Conservation (phyloP, 2,113 vertebrate species). For the Dipodomys ordii region DNA sequence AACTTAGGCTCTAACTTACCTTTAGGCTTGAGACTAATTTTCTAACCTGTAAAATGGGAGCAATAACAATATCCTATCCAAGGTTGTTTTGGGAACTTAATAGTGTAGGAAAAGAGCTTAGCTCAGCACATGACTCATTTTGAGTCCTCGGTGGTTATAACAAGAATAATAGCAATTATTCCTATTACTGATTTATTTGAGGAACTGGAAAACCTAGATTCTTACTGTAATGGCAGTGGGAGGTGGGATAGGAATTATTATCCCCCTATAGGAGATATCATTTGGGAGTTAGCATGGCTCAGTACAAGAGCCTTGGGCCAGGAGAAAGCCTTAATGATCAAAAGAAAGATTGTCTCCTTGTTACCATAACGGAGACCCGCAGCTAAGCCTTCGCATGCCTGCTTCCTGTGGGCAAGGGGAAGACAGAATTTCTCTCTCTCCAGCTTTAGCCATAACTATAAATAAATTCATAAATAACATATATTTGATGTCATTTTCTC, state of each 20-base stretch:
- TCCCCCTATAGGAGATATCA: too few relatives aligned
- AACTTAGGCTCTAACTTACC: neutral
- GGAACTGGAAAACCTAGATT: neutral
- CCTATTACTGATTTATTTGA: neutral
- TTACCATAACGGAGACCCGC: neutral
- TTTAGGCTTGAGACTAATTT: slow-evolving; percentile 14
- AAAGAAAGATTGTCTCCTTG: neutral
- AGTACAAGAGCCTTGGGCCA: neutral
- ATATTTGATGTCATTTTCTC: neutral
- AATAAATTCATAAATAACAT: too few relatives aligned
- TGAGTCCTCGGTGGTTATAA: neutral
- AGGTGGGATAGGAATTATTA: neutral
- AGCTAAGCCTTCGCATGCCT: neutral
- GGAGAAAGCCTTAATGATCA: neutral
- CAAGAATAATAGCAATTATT: neutral
- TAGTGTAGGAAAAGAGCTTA: neutral
- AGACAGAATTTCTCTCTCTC: too few relatives aligned
- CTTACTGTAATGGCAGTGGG: neutral
- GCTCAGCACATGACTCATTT: neutral
- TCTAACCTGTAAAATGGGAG: neutral
- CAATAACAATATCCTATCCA: neutral
- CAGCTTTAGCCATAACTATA: too few relatives aligned
- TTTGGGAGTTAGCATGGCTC: too few relatives aligned
- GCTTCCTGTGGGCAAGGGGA: too few relatives aligned
- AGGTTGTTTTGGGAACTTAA: neutral